Evolutionary conservation across 2,888 invertebrate species (phyloP).

Genomic region (Apantesis nais): DNA sequence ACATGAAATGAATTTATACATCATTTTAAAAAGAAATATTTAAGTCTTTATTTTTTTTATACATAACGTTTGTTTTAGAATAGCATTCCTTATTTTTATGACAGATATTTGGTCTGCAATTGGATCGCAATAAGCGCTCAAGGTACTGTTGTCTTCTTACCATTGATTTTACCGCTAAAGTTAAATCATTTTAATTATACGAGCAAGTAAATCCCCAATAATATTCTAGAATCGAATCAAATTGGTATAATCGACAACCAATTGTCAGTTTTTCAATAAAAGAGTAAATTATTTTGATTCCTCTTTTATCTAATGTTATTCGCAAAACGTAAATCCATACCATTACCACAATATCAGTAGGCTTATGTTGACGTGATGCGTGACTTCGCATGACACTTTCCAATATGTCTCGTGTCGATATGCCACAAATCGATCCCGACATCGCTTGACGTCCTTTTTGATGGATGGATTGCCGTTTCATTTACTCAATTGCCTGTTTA

Average conservation of each 20-base stretch:
- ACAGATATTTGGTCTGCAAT: too few relatives aligned
- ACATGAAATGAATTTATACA: too few relatives aligned
- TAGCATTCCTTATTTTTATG: too few relatives aligned
- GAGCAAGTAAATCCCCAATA: not conserved
- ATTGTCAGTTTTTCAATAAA: not conserved
- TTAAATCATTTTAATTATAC: not conserved
- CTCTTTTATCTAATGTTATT: not conserved
- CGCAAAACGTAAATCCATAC: not conserved
- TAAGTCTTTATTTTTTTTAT: too few relatives aligned
- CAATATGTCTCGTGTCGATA: slow-evolving; percentile 53
- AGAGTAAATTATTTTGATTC: not conserved
- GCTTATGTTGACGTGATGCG: slow-evolving; percentile 51
- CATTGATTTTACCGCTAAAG: not conserved
- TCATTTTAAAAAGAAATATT: too few relatives aligned
- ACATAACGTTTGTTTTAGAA: too few relatives aligned
- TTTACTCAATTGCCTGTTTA: slow-evolving; percentile 53
- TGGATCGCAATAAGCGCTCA: too few relatives aligned
- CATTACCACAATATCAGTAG: slow-evolving; percentile 28
- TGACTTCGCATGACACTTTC: slow-evolving; percentile 62
- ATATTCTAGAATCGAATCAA: not conserved
- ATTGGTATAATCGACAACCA: not conserved
- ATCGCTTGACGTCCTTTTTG: slow-evolving; percentile 51
- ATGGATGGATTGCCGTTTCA: slow-evolving; percentile 59
- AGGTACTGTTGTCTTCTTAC: too few relatives aligned
- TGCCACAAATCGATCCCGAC: slow-evolving; percentile 57